These are phyloP conservation scores for Benthosema pterotum DNA, from an alignment of 2,797 vertebrate species.

Conservation along the genomic window DNA sequence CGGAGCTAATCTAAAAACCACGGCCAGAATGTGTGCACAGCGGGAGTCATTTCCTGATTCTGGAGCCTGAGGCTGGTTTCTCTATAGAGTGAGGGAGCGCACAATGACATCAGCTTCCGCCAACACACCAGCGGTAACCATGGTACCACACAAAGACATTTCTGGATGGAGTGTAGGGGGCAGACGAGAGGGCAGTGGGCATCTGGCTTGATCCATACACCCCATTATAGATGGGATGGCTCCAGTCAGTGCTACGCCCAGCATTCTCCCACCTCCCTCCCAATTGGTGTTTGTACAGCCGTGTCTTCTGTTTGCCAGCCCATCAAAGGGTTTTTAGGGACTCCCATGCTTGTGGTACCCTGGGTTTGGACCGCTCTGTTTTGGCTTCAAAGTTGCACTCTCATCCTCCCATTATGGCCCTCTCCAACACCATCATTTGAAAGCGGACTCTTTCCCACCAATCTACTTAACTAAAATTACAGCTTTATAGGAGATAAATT, in stretches of 20 bases:
- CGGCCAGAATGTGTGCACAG: slow-evolving; percentile 80
- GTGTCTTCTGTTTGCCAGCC: slow-evolving; percentile 67
- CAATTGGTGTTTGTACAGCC: slow-evolving; percentile 66
- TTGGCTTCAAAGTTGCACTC: slow-evolving; percentile 7
- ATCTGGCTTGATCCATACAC: slow-evolving; percentile 84
- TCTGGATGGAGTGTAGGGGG: slow-evolving; percentile 73
- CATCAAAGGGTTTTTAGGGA: slow-evolving; percentile 61
- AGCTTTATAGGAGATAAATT: too few relatives aligned
- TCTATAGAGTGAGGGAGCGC: slow-evolving; percentile 78
- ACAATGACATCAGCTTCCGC: slow-evolving; percentile 94
- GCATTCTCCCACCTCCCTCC: slow-evolving; percentile 28
- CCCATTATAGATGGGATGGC: slow-evolving; percentile 67
- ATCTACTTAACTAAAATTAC: slow-evolving; percentile 19
- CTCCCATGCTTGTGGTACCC: slow-evolving; percentile 33
- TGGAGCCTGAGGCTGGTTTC: slow-evolving; percentile 64
- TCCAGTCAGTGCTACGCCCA: slow-evolving; percentile 32
- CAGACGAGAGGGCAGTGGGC: slow-evolving; percentile 64
- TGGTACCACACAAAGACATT: slow-evolving; percentile 88
- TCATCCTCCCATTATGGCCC: background rate
- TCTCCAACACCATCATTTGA: slow-evolving; percentile 26
- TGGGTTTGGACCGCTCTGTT: slow-evolving; percentile 28
- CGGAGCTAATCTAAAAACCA: slow-evolving; percentile 27
- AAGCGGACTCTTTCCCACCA: slow-evolving; percentile 31
- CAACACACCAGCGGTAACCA: slow-evolving; percentile 87
- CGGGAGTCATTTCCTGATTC: slow-evolving; percentile 82